These are phyloP conservation scores for Desmodus rotundus DNA, from an alignment of 2,113 vertebrate species.

Conservation along the genomic window DNA sequence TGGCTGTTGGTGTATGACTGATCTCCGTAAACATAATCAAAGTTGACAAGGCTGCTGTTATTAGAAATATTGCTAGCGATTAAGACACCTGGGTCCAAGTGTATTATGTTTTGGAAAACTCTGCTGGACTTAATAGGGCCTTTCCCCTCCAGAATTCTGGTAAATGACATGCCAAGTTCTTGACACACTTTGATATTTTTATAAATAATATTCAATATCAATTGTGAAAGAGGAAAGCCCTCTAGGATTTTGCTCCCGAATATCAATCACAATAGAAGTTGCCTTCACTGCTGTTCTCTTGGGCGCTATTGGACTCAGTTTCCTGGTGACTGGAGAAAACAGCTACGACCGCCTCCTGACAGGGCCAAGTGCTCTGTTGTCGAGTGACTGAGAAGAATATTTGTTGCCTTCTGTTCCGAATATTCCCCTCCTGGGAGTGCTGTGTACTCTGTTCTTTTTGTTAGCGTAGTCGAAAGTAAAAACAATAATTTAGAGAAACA, in stretches of 20 bases:
- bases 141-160: not conserved
- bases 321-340: not conserved
- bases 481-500: conserved; percentile 28
- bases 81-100: not conserved
- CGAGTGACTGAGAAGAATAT: not conserved
- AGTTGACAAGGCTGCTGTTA: not conserved
- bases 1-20: not conserved
- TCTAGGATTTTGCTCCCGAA: not conserved
- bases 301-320: not conserved
- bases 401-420: not conserved
- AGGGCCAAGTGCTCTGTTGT: not conserved
- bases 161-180: not conserved
- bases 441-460: not conserved
- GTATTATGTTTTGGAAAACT: not conserved
- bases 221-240: not conserved
- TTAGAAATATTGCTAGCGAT: not conserved
- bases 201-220: not conserved
- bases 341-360: not conserved
- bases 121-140: not conserved
- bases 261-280: not conserved
- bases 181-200: not conserved
- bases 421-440: not conserved
- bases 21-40: not conserved
- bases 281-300: not conserved
- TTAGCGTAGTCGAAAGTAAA: not conserved